phyloP scores from a whole-genome alignment of 2,113 vertebrate species.

The Cephalopterus ornatus region DNA sequence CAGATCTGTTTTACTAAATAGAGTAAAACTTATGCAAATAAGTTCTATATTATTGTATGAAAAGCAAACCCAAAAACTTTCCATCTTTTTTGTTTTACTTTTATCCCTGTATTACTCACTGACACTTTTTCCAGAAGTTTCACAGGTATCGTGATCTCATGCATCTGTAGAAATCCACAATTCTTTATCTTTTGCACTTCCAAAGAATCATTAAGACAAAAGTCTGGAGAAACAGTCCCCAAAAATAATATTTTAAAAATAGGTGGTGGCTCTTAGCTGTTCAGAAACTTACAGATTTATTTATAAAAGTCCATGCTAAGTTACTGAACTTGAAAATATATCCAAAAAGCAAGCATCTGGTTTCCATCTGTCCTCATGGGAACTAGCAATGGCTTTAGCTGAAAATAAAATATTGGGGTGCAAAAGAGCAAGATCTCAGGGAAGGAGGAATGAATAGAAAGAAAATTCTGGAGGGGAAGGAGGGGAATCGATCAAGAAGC shows the following conservation, averaged over 20 bases:
- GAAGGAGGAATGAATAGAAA: not conserved
- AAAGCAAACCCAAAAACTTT: not conserved
- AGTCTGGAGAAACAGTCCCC: not conserved
- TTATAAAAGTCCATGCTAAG: slow-evolving; percentile 33
- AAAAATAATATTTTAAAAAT: slow-evolving; percentile 29
- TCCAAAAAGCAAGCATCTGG: slow-evolving; percentile 60
- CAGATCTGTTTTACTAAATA: not conserved
- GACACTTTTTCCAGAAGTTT: not conserved
- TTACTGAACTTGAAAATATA: slow-evolving; percentile 41
- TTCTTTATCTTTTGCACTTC: not conserved
- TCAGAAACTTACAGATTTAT: slow-evolving; percentile 52
- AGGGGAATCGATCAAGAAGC: not conserved
- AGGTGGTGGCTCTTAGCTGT: not conserved
- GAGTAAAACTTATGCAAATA: not conserved
- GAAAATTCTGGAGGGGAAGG: not conserved
- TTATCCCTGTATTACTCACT: not conserved
- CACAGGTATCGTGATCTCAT: not conserved
- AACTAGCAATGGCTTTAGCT: slow-evolving; percentile 2
- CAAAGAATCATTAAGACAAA: not conserved
- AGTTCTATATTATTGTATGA: not conserved
- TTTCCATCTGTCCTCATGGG: slow-evolving; percentile 65
- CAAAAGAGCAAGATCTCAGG: slow-evolving; percentile 16
- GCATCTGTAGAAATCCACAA: not conserved
- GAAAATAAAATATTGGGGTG: slow-evolving; percentile 46
- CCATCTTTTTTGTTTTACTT: not conserved